Percentiles rank a stretch among this genome's conserved stretches.
These are phyloP conservation scores for Spizella passerina DNA, from an alignment of 2,797 vertebrate genomes.

Conservation along the genomic window DNA sequence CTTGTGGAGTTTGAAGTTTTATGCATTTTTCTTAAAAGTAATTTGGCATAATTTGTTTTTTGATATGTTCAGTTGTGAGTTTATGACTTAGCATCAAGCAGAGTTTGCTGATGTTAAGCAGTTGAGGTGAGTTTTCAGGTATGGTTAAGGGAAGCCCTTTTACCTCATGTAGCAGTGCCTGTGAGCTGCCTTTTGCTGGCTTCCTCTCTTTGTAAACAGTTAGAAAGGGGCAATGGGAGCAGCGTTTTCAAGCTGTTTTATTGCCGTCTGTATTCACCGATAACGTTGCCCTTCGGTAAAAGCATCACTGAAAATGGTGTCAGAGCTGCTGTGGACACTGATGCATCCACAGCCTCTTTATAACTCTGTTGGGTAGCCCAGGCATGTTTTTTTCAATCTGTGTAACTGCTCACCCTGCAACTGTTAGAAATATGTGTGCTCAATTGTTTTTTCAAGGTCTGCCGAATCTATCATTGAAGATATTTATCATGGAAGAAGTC, in stretches of 20 bases:
- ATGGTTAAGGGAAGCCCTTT: neutral
- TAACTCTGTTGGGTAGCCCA: neutral
- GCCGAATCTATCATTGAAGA: constrained; percentile 92
- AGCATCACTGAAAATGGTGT: neutral
- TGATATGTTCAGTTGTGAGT: neutral
- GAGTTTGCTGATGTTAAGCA: neutral
- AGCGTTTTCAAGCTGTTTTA: neutral
- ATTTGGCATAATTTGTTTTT: neutral
- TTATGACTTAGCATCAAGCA: neutral
- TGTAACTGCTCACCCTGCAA: neutral
- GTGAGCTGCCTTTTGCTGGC: neutral
- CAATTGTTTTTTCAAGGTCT: constrained; percentile 81
- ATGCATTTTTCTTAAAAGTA: neutral
- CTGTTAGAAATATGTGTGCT: constrained; percentile 23
- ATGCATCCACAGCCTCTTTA: neutral
- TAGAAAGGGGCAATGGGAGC: neutral
- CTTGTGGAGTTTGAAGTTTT: neutral
- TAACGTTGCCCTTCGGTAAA: neutral
- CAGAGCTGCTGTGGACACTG: neutral
- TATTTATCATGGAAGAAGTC: constrained; percentile 86
- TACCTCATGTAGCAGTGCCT: neutral
- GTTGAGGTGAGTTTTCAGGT: neutral
- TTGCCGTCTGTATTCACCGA: neutral
- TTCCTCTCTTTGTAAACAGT: neutral
- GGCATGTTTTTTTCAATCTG: neutral